Conservation (phyloP, 1,140 invertebrate genomes). For the Ostrea denselamellosa region DNA sequence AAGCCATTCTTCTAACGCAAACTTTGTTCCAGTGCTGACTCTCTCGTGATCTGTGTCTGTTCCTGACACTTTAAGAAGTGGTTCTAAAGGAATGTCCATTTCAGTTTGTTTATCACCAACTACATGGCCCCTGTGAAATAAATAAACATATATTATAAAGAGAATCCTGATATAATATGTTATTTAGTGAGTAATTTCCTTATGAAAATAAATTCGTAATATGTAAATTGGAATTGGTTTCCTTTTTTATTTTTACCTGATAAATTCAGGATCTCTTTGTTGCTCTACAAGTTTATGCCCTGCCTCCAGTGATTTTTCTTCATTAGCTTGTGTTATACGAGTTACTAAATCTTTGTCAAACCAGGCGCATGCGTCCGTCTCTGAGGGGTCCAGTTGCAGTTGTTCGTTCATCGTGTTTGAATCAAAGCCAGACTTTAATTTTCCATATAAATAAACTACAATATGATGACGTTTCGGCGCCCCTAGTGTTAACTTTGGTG, state of each 20-base stretch:
- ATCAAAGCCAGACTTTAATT: conserved; percentile 59
- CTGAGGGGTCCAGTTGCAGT: conserved; percentile 61
- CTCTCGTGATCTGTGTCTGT: conserved; percentile 47
- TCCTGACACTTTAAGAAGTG: conserved; percentile 46
- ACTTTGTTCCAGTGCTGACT: conserved; percentile 57
- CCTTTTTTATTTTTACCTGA: neutral
- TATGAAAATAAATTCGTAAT: neutral
- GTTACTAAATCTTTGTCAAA: conserved; percentile 54
- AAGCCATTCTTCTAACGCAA: conserved; percentile 56
- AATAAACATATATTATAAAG: neutral
- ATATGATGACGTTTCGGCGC: conserved; percentile 76
- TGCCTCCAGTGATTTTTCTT: conserved; percentile 43
- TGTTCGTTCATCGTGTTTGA: conserved; percentile 54
- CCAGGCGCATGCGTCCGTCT: conserved; percentile 63
- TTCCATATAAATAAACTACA: conserved; percentile 73
- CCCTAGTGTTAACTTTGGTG: conserved; percentile 71
- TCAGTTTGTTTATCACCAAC: conserved; percentile 49
- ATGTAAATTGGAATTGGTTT: neutral
- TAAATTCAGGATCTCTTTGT: neutral
- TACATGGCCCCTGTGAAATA: conserved; percentile 43
- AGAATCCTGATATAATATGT: too few species aligned
- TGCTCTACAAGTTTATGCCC: neutral
- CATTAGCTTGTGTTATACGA: conserved; percentile 56
- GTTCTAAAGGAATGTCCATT: conserved; percentile 38
- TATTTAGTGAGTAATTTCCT: too few species aligned